Conservation (phyloP, 2,888 invertebrate genomes). For the Microplitis manilae region DNA sequence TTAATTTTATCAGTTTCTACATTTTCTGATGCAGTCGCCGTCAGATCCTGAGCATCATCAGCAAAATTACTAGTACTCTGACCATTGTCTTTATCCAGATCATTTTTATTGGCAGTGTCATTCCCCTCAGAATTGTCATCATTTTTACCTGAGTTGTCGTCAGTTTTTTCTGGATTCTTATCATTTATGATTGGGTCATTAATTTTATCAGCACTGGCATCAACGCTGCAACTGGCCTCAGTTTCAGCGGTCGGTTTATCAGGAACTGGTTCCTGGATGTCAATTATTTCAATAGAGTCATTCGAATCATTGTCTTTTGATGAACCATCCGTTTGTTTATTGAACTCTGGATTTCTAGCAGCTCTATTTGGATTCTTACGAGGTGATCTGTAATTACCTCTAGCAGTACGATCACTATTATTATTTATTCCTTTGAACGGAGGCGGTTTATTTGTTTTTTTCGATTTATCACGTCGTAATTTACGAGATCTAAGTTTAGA, state of each 20-base stretch:
- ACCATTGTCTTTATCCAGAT: no score
- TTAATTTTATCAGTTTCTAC: no score
- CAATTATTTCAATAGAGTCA: slow-evolving; percentile 22
- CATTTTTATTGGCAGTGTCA: not conserved
- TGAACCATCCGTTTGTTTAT: slow-evolving; percentile 11
- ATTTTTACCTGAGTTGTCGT: slow-evolving; percentile 46
- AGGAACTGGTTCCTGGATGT: not conserved
- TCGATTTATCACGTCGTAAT: no score
- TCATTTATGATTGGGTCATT: not conserved
- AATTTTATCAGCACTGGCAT: no score
- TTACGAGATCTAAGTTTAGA: no score
- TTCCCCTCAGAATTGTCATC: slow-evolving; percentile 10
- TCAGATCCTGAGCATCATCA: no score
- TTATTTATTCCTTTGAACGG: no score
- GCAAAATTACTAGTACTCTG: no score
- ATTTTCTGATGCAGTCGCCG: no score
- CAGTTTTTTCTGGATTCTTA: not conserved
- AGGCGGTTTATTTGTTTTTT: no score
- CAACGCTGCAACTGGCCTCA: no score
- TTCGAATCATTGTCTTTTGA: slow-evolving; percentile 44
- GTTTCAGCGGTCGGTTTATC: slow-evolving; percentile 24
- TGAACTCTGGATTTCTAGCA: not conserved
- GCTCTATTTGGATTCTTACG: not conserved
- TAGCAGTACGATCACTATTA: no score
- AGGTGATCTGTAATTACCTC: not conserved